A percentile compares a stretch with the other conserved stretches of the same genome.
Conservation (phyloP, 2,113 vertebrate genomes). For the Cyanoderma ruficeps region DNA sequence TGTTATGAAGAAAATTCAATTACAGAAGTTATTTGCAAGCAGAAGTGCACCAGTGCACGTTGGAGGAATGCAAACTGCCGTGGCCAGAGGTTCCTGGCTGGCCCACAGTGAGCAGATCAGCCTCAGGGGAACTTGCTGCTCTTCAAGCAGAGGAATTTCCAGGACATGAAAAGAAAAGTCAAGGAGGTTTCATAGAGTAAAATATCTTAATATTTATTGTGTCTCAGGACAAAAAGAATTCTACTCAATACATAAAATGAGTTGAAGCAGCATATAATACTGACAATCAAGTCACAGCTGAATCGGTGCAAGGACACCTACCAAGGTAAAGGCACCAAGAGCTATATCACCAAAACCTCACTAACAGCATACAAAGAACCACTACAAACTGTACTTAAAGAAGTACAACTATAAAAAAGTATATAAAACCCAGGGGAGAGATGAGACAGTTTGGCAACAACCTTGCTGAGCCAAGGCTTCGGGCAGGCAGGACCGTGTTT, state of each 20-base stretch:
- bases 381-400: neutral
- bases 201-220: slow-evolving; percentile 68
- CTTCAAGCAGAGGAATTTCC: neutral
- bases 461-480: neutral
- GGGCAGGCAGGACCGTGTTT: neutral
- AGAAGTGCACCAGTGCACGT: neutral
- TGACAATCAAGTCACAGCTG: slow-evolving; percentile 57
- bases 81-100: neutral
- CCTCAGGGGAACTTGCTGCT: neutral
- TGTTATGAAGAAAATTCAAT: slow-evolving; percentile 34
- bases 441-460: slow-evolving; percentile 5
- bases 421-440: slow-evolving; percentile 40
- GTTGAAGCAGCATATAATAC: slow-evolving; percentile 67
- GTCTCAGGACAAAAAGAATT: slow-evolving; percentile 47
- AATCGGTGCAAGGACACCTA: slow-evolving; percentile 28
- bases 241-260: slow-evolving; percentile 52
- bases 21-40: slow-evolving; percentile 5
- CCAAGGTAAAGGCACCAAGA: slow-evolving; percentile 50
- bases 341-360: slow-evolving; percentile 15
- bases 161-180: neutral
- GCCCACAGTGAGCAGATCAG: neutral
- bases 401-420: slow-evolving; percentile 50
- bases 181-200: slow-evolving; percentile 1
- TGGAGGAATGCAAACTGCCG: neutral
- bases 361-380: slow-evolving; percentile 52